phyloP scores from a whole-genome alignment of 2,113 vertebrate species.

The Megaceryle torquata region DNA sequence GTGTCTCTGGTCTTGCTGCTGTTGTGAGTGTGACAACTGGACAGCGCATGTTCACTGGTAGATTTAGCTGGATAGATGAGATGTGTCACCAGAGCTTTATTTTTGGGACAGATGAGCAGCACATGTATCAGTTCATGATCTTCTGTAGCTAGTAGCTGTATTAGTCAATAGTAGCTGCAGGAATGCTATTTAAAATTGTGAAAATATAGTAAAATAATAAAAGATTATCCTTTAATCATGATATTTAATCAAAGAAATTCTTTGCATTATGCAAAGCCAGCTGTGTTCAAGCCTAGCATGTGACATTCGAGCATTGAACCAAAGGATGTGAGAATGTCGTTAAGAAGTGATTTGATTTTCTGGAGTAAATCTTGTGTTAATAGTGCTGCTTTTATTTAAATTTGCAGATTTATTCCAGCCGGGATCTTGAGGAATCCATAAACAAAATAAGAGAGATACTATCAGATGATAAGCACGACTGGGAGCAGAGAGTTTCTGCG shows the following conservation, averaged over 20 bases:
- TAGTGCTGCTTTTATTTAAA: conserved; percentile 19
- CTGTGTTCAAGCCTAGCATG: neutral
- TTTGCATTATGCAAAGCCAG: neutral
- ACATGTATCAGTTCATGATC: neutral
- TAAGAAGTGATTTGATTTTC: neutral
- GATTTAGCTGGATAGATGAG: neutral
- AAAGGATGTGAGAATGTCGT: neutral
- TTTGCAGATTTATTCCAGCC: conserved; percentile 90
- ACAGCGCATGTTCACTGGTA: neutral
- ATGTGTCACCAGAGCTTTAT: neutral
- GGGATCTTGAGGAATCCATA: conserved; percentile 94
- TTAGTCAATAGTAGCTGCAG: neutral
- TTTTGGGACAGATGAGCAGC: neutral
- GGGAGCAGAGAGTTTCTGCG: conserved; percentile 93
- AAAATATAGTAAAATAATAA: neutral
- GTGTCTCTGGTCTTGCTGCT: neutral
- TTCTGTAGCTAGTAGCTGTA: neutral
- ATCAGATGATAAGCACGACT: conserved; percentile 96
- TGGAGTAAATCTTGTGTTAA: neutral
- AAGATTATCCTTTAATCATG: neutral
- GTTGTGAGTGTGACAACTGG: neutral
- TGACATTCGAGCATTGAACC: neutral
- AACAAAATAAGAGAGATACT: conserved; percentile 92
- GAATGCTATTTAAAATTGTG: neutral
- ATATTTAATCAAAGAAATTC: neutral